Base-by-base conservation (phyloP, 2,888 invertebrate species). In the Drosophila peninsularis region DNA sequence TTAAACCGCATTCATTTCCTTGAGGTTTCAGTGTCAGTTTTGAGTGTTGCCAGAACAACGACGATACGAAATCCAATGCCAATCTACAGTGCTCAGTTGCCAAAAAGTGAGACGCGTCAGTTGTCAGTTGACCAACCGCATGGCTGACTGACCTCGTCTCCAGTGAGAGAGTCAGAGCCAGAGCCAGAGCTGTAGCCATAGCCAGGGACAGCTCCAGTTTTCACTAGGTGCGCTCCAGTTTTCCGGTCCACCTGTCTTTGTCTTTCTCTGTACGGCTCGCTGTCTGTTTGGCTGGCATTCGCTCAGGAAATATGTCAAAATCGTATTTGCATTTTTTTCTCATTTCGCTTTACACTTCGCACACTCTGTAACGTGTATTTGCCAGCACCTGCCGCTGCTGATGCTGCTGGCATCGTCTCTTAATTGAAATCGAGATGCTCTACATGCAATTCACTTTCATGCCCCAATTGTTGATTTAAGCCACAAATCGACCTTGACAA, bases 291-390 rank as follows among this genome's bases (percentile, higher is more conserved):
- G 45, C 37, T 74, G 71, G 61, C 70, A 41, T n/a, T 75, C 57
- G 56, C 49, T 56, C 71, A 65, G 71, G 72, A 85, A 75, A 83
- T 72, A 76, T 75, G 78, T 80, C 83, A 85, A 82, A 85, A 75
- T 60, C 64, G 62, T 76, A 72, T 82, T 83, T 80, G 75, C 82
- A 75, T 82, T 78, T 71, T 57, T 62, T 75, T 62, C 50, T 42
- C 55, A 62, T 76, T 60, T 70, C 54, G 24, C 21, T 57, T 50
- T 63, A 50, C 42, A 44, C 36, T 62, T 49, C 9, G 45, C 11
- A 47, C 17, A 39, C 13, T 9, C 21, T 9, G 44, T 10, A 61
- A 62, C 61, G 58, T 64, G 60, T 53, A 62, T 68, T 71, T 69
- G 57, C 64, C 49, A 30, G 52, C 78, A 78, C 60, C 71, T 21